Base-by-base conservation (phyloP, 2,888 invertebrate genomes). In the Phorcus lineatus region DNA sequence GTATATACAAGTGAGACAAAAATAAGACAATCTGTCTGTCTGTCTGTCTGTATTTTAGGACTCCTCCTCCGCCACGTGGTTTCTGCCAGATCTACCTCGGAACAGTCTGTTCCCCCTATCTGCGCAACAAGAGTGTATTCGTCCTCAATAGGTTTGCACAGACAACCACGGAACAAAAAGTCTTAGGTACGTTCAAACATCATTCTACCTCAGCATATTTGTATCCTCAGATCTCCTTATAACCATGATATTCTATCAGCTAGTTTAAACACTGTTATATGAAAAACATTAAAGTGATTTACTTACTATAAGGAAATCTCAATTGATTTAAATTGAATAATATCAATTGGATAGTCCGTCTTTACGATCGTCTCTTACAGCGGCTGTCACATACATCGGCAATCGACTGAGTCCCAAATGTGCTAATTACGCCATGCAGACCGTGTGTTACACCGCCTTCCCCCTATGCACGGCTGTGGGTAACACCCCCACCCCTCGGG, bases 51-150 rank as follows among this genome's bases (percentile, higher is more conserved):
- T 36, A 47, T 62, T 62, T 22, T 17, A 62, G 62, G 28, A 28
- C 24, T 3, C 62, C 24, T 16, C 62, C 62, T 4, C 24, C 19
- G 1, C 17, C 24, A 13, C 17, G n/a, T 0, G 76, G 76, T 22
- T 76, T 76, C 54, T 76, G 76, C 17, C 76, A 76, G 28, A 53
- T 76, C 24, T 76, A 76, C 31, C 57, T 76, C 24, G 76, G 76
- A 4, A 76, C 76, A 6, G 19, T 54, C 55, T 76, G 76, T 55
- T 76, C 76, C 6, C 76, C 31, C 31, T 76, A 24, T 19, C 55
- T 76, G 31, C 53, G 55, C 11, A 76, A 76, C 31, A 76, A 76
- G 76, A 76, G 54, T 40, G 76, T 76, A 16, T 76, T 76, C 36
- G 54, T 76, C n/a, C n/a, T 2, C 17, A 55, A 54, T 16, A n/a